A percentile compares a stretch with the other conserved stretches of the same genome.
phyloP scores from a whole-genome alignment of 2,113 vertebrate genomes.

The Eurystomus gularis region DNA sequence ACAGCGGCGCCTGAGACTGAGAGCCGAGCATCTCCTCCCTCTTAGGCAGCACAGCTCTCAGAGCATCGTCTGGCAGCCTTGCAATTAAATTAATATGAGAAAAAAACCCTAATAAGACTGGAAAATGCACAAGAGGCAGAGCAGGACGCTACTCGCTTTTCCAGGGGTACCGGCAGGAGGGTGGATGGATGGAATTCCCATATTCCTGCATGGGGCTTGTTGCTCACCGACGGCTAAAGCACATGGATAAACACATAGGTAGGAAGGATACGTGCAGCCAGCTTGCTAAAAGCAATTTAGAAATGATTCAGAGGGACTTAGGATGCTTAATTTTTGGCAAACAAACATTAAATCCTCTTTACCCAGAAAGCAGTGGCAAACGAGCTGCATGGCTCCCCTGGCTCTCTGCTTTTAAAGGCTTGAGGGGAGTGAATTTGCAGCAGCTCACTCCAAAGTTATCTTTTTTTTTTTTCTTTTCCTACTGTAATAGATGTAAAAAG shows the following conservation, averaged over 20 bases:
- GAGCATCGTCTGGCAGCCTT: background rate
- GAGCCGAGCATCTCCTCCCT: background rate
- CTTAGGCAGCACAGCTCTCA: background rate
- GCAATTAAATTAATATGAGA: too few species aligned
- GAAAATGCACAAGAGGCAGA: background rate
- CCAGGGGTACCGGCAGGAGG: background rate
- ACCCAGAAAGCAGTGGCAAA: background rate
- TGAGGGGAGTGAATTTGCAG: background rate
- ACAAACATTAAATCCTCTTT: background rate
- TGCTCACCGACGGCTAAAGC: background rate
- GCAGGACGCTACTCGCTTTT: fast-evolving
- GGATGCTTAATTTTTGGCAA: background rate
- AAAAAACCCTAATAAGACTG: background rate
- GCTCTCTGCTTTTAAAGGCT: background rate
- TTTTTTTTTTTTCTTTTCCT: background rate
- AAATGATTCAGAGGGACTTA: background rate
- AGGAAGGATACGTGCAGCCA: fast-evolving
- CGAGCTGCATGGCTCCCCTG: background rate
- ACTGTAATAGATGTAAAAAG: slow-evolving; percentile 6
- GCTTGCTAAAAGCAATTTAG: background rate
- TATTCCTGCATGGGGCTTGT: background rate
- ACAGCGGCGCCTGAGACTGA: background rate
- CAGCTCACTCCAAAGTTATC: slow-evolving; percentile 8
- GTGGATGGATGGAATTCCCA: background rate
- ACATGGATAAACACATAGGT: background rate